Base-by-base conservation (phyloP, 2,113 vertebrate species). In the Sander lucioperca region DNA sequence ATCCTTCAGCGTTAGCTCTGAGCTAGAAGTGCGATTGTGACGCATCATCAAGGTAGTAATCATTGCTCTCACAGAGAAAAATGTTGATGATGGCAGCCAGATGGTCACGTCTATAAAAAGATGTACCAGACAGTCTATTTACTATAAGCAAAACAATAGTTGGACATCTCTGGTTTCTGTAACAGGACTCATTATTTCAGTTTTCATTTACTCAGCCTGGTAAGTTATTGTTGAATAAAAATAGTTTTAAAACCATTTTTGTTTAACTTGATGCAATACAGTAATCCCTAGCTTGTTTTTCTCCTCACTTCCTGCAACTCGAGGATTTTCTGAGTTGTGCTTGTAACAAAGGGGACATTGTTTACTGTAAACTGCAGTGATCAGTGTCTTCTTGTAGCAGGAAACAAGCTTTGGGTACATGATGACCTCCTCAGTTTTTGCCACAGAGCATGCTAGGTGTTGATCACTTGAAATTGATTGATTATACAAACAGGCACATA, bases 1-100 rank as follows among this genome's bases (percentile, higher is more conserved):
- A 5, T 53, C 50, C 21, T 39, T 9, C 30, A 25, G 7, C 11
- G 4, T 57, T 23, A 21, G 9, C 45, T 65, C 5, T 66, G 19
- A 57, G 56, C 15, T 18, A 15, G n/a, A 58, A 8, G 45, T 66
- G 57, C 43, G 33, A 65, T 25, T 86, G 63, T 21, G 4, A 81
- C 53, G 53, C 50, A 64, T 48, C 6, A 10, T 36, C 9, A 6
- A 43, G 19, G n/a, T 48, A 43, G 4, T 39, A 48, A 84, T n/a
- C 6, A 61, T 3, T 27, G 11, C 13, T 57, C 13, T 45, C 16
- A 27, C 8, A 11, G 15, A 14, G 56, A 45, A 45, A 25, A 56
- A 25, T 57, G 54, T 14, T 57, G n/a, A 57, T 25, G 25, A 58
- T 15, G 57, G 25, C 25, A 30, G 53, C 8, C 10, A 54, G 53